Conservation (phyloP, 2,888 invertebrate species). For the Carabus problematicus region DNA sequence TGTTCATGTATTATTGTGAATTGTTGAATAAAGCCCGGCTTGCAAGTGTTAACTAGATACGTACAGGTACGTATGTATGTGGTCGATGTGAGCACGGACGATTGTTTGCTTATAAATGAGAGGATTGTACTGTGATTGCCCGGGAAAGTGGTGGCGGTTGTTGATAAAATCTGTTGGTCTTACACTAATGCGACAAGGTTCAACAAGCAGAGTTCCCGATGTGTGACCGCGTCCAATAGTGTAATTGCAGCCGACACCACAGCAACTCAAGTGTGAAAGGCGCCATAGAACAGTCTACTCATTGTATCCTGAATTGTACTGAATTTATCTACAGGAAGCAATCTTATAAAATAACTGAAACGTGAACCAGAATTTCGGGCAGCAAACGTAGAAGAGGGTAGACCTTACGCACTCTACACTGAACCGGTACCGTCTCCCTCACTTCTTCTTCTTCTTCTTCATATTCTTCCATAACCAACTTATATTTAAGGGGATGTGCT, state of each 20-base stretch:
- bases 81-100: no score
- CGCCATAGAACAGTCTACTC: constrained; percentile 28
- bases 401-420: constrained; percentile 2
- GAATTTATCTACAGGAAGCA: constrained; percentile 40
- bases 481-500: constrained; percentile 32
- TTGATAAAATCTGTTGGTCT: constrained; percentile 25
- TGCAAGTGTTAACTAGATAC: no score
- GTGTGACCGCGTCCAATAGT: constrained; percentile 13
- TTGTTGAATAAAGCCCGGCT: no score
- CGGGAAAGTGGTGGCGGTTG: neutral
- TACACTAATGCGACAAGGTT: constrained; percentile 28
- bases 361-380: constrained; percentile 28
- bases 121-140: no score
- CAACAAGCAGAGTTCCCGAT: constrained; percentile 20
- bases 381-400: neutral
- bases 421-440: neutral
- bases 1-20: no score
- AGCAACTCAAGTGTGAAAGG: constrained; percentile 24
- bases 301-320: constrained; percentile 35
- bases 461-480: constrained; percentile 11
- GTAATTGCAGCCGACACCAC: constrained; percentile 30
- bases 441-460: neutral
- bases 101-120: no score
- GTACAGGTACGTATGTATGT: no score
- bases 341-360: constrained; percentile 38